Conservation (phyloP, 2,888 invertebrate genomes). For the Globia sparganii region DNA sequence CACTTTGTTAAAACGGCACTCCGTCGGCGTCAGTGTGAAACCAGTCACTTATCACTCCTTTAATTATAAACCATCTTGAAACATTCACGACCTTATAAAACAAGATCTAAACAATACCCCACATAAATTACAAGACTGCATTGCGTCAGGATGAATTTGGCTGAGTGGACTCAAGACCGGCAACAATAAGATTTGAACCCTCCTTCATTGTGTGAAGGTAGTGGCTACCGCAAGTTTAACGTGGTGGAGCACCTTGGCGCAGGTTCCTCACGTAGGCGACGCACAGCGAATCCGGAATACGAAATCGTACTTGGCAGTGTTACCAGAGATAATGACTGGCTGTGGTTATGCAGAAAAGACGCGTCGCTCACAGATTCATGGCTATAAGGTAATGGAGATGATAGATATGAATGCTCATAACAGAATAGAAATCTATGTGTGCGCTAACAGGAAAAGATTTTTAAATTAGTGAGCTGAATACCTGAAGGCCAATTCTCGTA, state of each 20-base stretch:
- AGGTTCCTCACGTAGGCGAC: constrained; percentile 66
- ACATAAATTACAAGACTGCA: constrained; percentile 59
- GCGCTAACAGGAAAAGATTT: constrained; percentile 11
- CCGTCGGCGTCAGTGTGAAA: too few species aligned
- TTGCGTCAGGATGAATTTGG: constrained; percentile 57
- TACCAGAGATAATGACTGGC: constrained; percentile 47
- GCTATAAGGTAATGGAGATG: constrained; percentile 19
- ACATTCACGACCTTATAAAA: constrained; percentile 28
- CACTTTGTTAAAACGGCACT: not conserved
- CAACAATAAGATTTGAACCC: constrained; percentile 40
- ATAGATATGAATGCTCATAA: constrained; percentile 17
- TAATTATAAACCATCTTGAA: constrained; percentile 23
- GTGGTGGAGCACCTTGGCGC: constrained; percentile 54
- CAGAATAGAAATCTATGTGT: not conserved
- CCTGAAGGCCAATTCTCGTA: too few species aligned
- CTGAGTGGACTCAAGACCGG: not conserved
- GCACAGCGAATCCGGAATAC: constrained; percentile 64
- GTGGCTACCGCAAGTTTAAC: constrained; percentile 37
- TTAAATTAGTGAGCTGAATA: not conserved
- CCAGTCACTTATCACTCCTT: not conserved
- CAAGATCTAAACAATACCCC: constrained; percentile 36
- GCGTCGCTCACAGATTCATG: constrained; percentile 18
- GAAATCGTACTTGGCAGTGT: constrained; percentile 60
- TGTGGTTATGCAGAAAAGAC: constrained; percentile 36
- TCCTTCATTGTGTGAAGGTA: constrained; percentile 44